Evolutionary conservation across 2,888 invertebrate genomes (phyloP), one percentile per base, ranked within the genome.

Genomic region (Netelia melanura): DNA sequence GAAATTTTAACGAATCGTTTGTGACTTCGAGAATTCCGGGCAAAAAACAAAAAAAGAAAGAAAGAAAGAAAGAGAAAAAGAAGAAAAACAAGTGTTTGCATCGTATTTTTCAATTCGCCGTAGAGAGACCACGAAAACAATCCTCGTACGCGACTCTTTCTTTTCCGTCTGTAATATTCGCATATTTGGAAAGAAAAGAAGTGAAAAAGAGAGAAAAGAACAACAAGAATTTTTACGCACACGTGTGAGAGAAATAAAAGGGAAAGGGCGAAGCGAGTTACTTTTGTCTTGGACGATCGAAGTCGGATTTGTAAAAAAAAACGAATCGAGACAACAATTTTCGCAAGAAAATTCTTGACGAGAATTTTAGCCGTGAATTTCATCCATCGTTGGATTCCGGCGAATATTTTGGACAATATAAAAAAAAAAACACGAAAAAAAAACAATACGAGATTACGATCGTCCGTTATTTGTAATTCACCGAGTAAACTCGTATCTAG

Each of bases 321-420:
- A 3, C 10, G 43, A 54, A 25, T 9, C 30, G 54, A 67, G 25
- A 2, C 17, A 62, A 17, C 43, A 54, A 78, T 30, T 30, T 30
- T 3, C 25, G 25, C 0, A 17, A 1, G 25, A 10, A n/a, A 75
- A 75, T 48, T 48, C 10, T 48, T 11, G 48, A 48, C 10, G 6
- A 8, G 56, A 64, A 62, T 64, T 61, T 17, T 21, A 48, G 62
- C 30, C 10, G 52, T 30, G 67, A 70, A 78, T 70, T 52, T 68
- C 11, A 25, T n/a, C 14, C 61, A 64, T 74, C 64, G 67, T 83
- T 76, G 65, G 62, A 38, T 81, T 76, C 68, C 65, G 84, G 68
- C 70, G 88, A 86, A 85, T 88, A 89, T 30, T 30, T 88, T 86
- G 88, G 91, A 91, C 91, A 91, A 91, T 91, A 91, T 89, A 14